These are phyloP conservation scores for Yponomeuta evonymella DNA, from an alignment of 2,888 invertebrate genomes.

Conservation along the genomic window DNA sequence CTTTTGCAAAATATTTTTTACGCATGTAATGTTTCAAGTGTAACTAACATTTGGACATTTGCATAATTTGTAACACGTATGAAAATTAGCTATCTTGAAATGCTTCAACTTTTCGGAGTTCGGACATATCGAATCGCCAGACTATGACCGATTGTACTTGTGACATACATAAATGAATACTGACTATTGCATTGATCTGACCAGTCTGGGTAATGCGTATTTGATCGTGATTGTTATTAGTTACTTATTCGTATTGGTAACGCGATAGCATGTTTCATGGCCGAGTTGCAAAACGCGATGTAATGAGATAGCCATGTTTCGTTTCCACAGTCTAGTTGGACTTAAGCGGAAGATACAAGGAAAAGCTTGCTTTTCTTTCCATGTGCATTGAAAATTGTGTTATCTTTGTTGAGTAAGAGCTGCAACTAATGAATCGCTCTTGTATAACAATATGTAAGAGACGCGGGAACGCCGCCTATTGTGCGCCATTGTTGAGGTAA, in stretches of 20 bases:
- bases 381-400: conserved; percentile 21
- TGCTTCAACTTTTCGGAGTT: not conserved
- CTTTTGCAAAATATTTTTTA: not conserved
- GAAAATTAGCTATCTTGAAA: not conserved
- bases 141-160: conserved; percentile 11
- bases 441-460: conserved; percentile 67
- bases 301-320: conserved; percentile 37
- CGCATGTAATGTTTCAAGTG: not conserved
- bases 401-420: conserved; percentile 33
- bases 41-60: not conserved
- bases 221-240: conserved; percentile 14
- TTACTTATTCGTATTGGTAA: conserved; percentile 23
- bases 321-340: conserved; percentile 9
- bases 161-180: conserved; percentile 8
- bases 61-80: not conserved
- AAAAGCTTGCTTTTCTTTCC: conserved; percentile 46
- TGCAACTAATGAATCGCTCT: conserved; percentile 51
- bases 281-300: conserved; percentile 37
- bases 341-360: conserved; percentile 32
- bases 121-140: conserved; percentile 9
- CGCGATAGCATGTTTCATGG: conserved; percentile 36
- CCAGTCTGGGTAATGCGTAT: conserved; percentile 4
- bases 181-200: not conserved
- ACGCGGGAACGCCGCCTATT: conserved; percentile 61
- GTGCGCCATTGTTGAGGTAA: conserved; percentile 62